Evolutionary conservation across 2,888 invertebrate genomes (phyloP).

Genomic region (Nymphalis urticae): DNA sequence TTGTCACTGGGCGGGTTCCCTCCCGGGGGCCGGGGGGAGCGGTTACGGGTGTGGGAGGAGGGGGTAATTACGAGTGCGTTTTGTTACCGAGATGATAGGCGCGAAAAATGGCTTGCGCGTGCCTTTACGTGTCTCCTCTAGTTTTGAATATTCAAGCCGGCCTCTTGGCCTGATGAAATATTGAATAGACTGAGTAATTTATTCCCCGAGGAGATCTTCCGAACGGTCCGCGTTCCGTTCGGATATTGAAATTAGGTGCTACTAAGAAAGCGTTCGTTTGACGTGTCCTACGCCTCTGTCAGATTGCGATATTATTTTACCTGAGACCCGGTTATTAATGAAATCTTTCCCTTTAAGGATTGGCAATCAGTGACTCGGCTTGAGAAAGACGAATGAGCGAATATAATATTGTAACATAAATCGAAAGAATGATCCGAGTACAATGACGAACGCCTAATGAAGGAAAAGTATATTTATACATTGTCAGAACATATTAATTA

Average conservation of each 20-base stretch:
- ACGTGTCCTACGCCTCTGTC: slow-evolving; percentile 52
- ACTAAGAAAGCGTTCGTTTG: slow-evolving; percentile 77
- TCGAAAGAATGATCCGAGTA: too few species aligned
- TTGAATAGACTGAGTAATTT: slow-evolving; percentile 81
- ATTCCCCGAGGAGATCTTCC: slow-evolving; percentile 77
- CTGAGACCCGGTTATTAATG: slow-evolving; percentile 18
- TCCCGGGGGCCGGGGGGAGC: slow-evolving; percentile 47
- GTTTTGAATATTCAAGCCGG: slow-evolving; percentile 81
- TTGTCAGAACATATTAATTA: too few species aligned
- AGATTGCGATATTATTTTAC: slow-evolving; percentile 24
- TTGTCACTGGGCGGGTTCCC: slow-evolving; percentile 83
- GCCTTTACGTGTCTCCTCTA: slow-evolving; percentile 80
- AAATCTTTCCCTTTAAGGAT: slow-evolving; percentile 9
- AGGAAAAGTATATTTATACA: too few species aligned
- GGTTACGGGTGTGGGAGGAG: slow-evolving; percentile 51
- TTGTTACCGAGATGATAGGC: slow-evolving; percentile 82
- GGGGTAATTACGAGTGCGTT: slow-evolving; percentile 82
- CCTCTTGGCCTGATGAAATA: slow-evolving; percentile 80
- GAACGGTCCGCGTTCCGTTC: slow-evolving; percentile 74
- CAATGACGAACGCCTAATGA: too few species aligned
- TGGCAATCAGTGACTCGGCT: slow-evolving; percentile 11
- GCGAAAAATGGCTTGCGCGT: slow-evolving; percentile 82
- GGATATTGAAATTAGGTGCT: slow-evolving; percentile 82
- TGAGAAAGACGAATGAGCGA: background rate
- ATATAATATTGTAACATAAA: background rate